Base-by-base conservation (phyloP, 2,888 invertebrate species). In the Drosophila putrida region DNA sequence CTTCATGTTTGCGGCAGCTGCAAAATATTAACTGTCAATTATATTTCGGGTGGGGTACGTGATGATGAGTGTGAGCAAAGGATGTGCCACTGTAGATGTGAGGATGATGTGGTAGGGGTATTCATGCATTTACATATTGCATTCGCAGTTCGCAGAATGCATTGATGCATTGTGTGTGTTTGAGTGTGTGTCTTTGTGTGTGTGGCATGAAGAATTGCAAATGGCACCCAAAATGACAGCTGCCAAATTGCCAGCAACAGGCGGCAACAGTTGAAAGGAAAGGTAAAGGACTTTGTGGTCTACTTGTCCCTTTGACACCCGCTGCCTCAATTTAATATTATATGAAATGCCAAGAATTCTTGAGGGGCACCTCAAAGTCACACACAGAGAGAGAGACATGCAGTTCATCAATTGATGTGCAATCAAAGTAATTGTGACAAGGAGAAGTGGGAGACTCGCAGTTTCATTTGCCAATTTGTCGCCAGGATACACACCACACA, bases 1-100 rank as follows among this genome's bases (percentile, higher is more conserved):
- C n/a, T 31, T 1, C 35, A 25, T 39, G 39, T 31, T 31, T 54
- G 82, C 73, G 49, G 50, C 87, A 88, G 75, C 69, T 83, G 88
- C 58, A 65, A 75, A 80, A 86, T 75, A 77, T 68, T 77, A 73
- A 67, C 87, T 88, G 89, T 88, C 83, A 86, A 83, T 88, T 88
- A 75, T 78, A 55, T 49, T 73, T 33, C 66, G 60, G 11, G 6
- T 13, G 38, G 38, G 47, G 38, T 10, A 59, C 41, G 70, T 54
- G 61, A 28, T 25, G 33, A 20, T 33, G 44, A 13, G 35, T 27
- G 57, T 25, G 10, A 11, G 15, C 10, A 46, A 44, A 27, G 13
- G 13, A 31, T 9, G n/a, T 20, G 61, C 20, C n/a, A 43, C 5
- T 46, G 33, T 20, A 3, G 47, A 33, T n/a, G 9, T 20, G n/a